Evolutionary conservation across 2,113 vertebrate genomes (phyloP).

Genomic region (Crotophaga sulcirostris): DNA sequence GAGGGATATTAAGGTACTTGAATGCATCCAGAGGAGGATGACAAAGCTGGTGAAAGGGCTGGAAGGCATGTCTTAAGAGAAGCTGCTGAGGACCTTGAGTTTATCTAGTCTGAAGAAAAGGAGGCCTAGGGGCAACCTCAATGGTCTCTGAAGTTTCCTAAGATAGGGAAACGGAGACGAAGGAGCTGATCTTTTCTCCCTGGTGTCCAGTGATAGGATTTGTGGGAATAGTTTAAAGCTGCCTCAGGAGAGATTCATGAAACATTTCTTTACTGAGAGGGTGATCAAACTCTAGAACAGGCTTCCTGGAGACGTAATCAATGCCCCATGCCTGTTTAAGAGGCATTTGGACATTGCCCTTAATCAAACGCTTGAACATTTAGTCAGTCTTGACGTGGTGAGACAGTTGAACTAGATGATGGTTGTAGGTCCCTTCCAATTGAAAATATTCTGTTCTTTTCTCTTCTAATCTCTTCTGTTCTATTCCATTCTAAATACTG

Average conservation of each 20-base stretch:
- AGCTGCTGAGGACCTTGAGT: not conserved
- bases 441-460: not conserved
- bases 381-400: not conserved
- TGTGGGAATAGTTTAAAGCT: not conserved
- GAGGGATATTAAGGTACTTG: not conserved
- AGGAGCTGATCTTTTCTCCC: rapidly evolving
- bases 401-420: too few species aligned
- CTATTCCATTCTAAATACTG: not conserved
- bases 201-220: rapidly evolving
- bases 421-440: not conserved
- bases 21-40: not conserved
- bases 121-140: not conserved
- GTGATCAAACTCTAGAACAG: not conserved
- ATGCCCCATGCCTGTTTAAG: not conserved
- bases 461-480: not conserved
- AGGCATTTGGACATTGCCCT: not conserved
- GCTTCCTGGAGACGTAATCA: rapidly evolving
- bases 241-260: not conserved
- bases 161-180: not conserved
- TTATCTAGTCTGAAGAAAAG: not conserved
- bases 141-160: not conserved
- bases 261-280: not conserved
- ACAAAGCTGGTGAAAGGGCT: not conserved
- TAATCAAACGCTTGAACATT: not conserved
- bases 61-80: not conserved